Evolutionary conservation across 2,797 vertebrate species (phyloP).

Genomic region (Catamblyrhynchus diadema): DNA sequence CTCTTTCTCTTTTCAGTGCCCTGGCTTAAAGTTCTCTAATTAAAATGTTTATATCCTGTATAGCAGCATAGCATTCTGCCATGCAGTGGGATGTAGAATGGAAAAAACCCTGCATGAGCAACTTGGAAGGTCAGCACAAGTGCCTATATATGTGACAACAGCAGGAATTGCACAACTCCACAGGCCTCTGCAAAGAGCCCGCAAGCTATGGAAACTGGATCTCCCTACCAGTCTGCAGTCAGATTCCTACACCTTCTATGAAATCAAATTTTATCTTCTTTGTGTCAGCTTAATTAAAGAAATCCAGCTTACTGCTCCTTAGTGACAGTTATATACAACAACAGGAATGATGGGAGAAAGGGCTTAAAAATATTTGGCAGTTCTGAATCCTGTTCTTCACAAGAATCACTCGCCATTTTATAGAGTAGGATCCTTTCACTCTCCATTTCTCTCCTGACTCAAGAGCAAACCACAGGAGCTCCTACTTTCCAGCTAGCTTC

Average conservation of each 20-base stretch:
- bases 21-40: background rate
- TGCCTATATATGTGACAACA: background rate
- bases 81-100: background rate
- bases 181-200: background rate
- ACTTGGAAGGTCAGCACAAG: background rate
- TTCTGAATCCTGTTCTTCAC: background rate
- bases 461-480: background rate
- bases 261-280: background rate
- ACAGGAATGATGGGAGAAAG: background rate
- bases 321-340: background rate
- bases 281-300: background rate
- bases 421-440: background rate
- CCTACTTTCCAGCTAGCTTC: background rate
- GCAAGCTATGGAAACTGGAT: background rate
- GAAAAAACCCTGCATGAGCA: background rate
- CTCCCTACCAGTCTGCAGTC: background rate
- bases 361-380: background rate
- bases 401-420: background rate
- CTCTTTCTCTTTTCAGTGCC: background rate
- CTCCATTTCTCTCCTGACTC: background rate
- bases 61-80: background rate
- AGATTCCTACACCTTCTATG: background rate
- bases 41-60: background rate
- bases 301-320: background rate
- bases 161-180: background rate